Base-by-base conservation (phyloP, 2,888 invertebrate genomes). In the Lochmaea crataegi region DNA sequence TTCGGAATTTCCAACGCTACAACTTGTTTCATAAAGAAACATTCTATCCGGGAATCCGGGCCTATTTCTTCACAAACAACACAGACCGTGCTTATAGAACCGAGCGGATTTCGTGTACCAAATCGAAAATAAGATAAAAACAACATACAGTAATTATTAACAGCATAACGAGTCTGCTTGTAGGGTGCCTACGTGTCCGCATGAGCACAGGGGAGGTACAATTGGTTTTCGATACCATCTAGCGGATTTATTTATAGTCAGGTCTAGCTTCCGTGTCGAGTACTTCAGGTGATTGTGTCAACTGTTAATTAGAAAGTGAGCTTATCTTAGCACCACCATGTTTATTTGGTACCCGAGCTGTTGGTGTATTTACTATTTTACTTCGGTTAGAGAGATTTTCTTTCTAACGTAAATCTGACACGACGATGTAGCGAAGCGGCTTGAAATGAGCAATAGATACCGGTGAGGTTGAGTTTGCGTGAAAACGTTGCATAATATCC, bases 231-330 rank as follows among this genome's bases (percentile, higher is more conserved):
- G 83, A 84, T 73, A 74, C 81, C 82, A 82, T 70, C 71, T 61
- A 22, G 61, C 75, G 77, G 78, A 84, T 84, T 84, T 32, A 32
- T 32, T 32, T 84, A 84, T 82, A 79, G 77, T 65, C 78, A 71
- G 77, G 79, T 74, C 82, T 78, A 77, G 78, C 80, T 82, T 82
- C 80, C 82, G 82, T 84, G 84, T 83, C 83, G 80, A 75, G 78
- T 78, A 79, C 80, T 80, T 82, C 80, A 77, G 32, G 82, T 84
- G 83, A 84, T 84, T 84, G 82, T 84, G 84, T 84, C 84, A 83
- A 78, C 81, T 78, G 82, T 84, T 84, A 84, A 84, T 84, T 84
- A 84, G 83, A 83, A 79, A 77, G 76, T 71, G 75, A 74, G 76
- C 81, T 83, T 84, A 83, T 84, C 82, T 78, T 70, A 75, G 72